Percentiles rank a stretch among this genome's conserved stretches.
Evolutionary conservation across 1,140 invertebrate genomes (phyloP).

Genomic region (Tetraneura akinire): DNA sequence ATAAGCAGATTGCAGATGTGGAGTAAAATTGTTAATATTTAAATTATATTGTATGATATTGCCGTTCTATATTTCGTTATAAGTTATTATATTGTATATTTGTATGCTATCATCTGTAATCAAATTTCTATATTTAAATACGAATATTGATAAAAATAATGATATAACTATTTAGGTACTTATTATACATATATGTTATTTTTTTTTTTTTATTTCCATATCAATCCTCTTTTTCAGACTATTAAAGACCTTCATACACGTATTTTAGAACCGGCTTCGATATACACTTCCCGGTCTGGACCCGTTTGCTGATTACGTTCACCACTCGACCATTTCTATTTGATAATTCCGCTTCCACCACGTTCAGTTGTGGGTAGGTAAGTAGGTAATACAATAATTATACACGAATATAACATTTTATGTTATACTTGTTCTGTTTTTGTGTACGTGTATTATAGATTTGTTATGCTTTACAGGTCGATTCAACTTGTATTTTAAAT

Average conservation of each 20-base stretch:
- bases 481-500: too few species aligned
- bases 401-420: neutral
- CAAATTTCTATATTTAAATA: neutral
- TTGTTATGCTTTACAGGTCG: too few species aligned
- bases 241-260: neutral
- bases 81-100: too few species aligned
- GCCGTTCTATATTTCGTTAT: too few species aligned
- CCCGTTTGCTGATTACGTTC: neutral
- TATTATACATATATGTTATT: neutral
- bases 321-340: neutral
- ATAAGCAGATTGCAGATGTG: too few species aligned
- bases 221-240: neutral
- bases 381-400: neutral
- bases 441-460: too few species aligned
- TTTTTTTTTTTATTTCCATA: neutral
- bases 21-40: too few species aligned
- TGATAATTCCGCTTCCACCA: neutral
- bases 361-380: too few species aligned
- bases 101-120: too few species aligned
- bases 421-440: neutral
- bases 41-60: too few species aligned
- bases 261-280: neutral
- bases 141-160: neutral
- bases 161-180: too few species aligned
- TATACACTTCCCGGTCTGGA: constrained; percentile 12